Conservation (phyloP, 2,888 invertebrate species). For the Stenodema calcarata region DNA sequence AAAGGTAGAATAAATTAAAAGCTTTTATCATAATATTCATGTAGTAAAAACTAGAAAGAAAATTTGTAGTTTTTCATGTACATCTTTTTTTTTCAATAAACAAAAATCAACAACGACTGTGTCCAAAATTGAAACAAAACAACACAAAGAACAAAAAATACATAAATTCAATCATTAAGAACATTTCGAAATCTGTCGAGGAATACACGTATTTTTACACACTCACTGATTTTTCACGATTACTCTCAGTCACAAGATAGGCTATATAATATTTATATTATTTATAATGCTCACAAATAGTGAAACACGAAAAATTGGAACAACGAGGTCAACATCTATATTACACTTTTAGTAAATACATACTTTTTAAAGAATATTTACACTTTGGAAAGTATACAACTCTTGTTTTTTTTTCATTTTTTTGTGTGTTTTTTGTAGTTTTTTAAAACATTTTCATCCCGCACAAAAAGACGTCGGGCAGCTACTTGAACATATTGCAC, state of each 20-base stretch:
- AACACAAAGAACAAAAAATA: conserved; percentile 22
- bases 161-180: conserved; percentile 15
- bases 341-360: conserved; percentile 54
- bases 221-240: conserved; percentile 37
- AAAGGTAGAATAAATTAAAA: conserved; percentile 18
- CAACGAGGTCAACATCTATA: conserved; percentile 56
- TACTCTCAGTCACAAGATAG: conserved; percentile 55
- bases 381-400: conserved; percentile 58
- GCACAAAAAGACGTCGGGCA: not conserved
- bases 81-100: conserved; percentile 3
- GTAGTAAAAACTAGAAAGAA: not conserved
- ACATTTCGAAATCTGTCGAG: conserved; percentile 37
- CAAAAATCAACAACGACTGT: conserved; percentile 39
- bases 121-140: conserved; percentile 38
- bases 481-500: conserved; percentile 51
- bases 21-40: not conserved
- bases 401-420: not conserved
- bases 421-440: conserved; percentile 10
- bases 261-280: conserved; percentile 37
- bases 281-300: conserved; percentile 54
- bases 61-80: not conserved
- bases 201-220: conserved; percentile 40
- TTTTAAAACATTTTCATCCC: conserved; percentile 20
- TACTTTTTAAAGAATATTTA: conserved; percentile 54
- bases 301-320: conserved; percentile 55